Conservation (phyloP, 2,113 vertebrate genomes). For the Boulengeromyrus knoepffleri region DNA sequence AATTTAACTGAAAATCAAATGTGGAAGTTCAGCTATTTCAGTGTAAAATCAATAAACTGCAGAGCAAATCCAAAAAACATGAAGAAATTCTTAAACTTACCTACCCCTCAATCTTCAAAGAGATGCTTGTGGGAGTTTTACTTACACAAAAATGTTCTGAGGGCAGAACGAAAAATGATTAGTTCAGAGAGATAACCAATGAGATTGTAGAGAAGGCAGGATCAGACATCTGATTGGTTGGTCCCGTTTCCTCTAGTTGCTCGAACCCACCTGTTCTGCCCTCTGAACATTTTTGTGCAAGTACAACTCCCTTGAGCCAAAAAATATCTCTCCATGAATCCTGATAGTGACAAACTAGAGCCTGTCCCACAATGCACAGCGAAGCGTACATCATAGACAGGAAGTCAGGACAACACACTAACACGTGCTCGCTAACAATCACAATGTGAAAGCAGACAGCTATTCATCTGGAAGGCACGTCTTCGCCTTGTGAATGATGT, state of each 20-base stretch:
- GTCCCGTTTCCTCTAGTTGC: no score
- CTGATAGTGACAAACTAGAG: background rate
- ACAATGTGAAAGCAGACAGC: background rate
- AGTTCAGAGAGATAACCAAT: no score
- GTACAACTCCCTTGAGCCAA: no score
- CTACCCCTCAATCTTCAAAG: background rate
- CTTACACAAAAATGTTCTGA: no score
- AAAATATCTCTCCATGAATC: background rate
- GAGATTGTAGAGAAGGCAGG: no score
- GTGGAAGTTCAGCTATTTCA: background rate
- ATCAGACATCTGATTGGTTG: no score
- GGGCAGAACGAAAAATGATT: no score
- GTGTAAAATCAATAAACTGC: background rate
- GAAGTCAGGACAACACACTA: background rate
- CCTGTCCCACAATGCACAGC: background rate
- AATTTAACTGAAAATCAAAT: background rate
- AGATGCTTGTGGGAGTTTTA: background rate
- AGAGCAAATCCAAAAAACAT: background rate
- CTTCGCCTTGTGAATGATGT: background rate
- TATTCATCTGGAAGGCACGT: background rate
- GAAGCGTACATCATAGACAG: background rate
- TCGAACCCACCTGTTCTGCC: no score
- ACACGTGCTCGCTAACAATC: background rate
- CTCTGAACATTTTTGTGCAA: no score
- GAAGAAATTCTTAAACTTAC: background rate